Conservation (phyloP, 1,140 invertebrate genomes). For the Drosophila orena region DNA sequence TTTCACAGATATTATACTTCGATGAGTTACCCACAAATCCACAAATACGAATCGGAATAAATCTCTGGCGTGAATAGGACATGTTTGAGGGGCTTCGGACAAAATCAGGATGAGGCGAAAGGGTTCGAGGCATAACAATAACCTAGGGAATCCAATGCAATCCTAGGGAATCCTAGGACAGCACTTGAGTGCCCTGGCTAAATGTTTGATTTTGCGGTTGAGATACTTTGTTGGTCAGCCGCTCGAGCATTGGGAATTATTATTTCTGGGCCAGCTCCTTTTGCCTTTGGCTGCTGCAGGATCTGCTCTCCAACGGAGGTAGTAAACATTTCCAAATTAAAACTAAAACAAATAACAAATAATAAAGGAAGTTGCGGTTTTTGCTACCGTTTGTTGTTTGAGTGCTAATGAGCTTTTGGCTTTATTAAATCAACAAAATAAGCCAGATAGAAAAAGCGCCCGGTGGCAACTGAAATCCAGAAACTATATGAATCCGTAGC, state of each 20-base stretch:
- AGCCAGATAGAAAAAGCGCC: neutral
- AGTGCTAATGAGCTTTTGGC: conserved; percentile 47
- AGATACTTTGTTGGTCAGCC: conserved; percentile 5
- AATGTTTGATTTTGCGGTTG: conserved; percentile 20
- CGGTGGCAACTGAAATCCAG: neutral
- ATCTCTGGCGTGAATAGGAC: conserved; percentile 24
- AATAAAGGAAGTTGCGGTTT: neutral
- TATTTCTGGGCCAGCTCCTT: neutral
- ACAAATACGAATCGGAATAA: conserved; percentile 19
- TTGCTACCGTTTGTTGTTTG: conserved; percentile 23
- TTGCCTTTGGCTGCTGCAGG: conserved; percentile 15
- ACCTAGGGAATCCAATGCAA: conserved; percentile 38
- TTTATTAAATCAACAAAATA: conserved; percentile 42
- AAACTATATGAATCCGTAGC: conserved; percentile 26
- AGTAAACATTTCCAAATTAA: conserved; percentile 32
- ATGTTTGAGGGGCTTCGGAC: conserved; percentile 29
- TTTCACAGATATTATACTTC: conserved; percentile 14
- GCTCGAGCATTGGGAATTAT: neutral
- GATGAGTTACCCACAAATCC: conserved; percentile 31
- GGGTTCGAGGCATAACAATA: conserved; percentile 8
- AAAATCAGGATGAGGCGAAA: conserved; percentile 9
- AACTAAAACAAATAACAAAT: conserved; percentile 22
- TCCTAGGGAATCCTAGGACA: conserved; percentile 1
- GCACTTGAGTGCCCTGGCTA: neutral
- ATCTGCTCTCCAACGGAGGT: conserved; percentile 17